Percentiles rank a stretch among this genome's conserved stretches.
phyloP scores from a whole-genome alignment of 2,113 vertebrate species.

The Percina caprodes region DNA sequence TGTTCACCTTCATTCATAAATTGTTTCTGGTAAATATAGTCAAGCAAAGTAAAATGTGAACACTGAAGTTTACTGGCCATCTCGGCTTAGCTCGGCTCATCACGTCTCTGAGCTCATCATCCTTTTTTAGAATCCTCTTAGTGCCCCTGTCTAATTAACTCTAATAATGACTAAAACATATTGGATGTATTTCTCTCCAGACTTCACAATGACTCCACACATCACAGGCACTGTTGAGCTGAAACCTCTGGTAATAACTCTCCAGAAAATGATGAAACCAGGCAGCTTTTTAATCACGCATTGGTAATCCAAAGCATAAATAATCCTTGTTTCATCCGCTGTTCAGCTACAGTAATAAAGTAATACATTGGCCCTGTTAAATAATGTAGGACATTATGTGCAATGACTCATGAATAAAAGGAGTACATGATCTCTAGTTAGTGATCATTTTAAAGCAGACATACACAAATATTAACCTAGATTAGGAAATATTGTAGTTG shows the following conservation, averaged over 20 bases:
- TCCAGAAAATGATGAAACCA: constrained; percentile 3
- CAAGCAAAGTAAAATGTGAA: constrained; percentile 2
- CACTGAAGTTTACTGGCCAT: constrained; percentile 16
- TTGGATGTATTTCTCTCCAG: constrained; percentile 34
- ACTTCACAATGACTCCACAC: constrained; percentile 6
- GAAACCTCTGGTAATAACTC: constrained; percentile 13
- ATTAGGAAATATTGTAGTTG: not conserved
- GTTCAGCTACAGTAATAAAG: constrained; percentile 15
- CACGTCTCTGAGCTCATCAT: constrained; percentile 40
- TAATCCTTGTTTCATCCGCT: constrained; percentile 30
- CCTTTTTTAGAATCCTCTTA: constrained; percentile 37
- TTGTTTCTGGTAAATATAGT: constrained; percentile 15
- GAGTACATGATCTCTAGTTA: not conserved
- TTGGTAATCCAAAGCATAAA: constrained; percentile 26
- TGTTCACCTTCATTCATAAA: constrained; percentile 20
- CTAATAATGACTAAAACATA: constrained; percentile 43
- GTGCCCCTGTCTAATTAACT: constrained; percentile 50
- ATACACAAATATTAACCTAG: not conserved
- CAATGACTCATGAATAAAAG: not conserved
- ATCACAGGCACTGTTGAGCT: constrained; percentile 2
- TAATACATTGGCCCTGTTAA: not conserved
- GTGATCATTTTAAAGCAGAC: not conserved
- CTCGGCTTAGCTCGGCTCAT: constrained; percentile 32
- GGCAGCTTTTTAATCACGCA: constrained; percentile 27
- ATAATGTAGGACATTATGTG: not conserved